Evolutionary conservation across 2,113 vertebrate genomes (phyloP), one percentile per base, ranked within the genome.

Genomic region (Australoheros scitulus): DNA sequence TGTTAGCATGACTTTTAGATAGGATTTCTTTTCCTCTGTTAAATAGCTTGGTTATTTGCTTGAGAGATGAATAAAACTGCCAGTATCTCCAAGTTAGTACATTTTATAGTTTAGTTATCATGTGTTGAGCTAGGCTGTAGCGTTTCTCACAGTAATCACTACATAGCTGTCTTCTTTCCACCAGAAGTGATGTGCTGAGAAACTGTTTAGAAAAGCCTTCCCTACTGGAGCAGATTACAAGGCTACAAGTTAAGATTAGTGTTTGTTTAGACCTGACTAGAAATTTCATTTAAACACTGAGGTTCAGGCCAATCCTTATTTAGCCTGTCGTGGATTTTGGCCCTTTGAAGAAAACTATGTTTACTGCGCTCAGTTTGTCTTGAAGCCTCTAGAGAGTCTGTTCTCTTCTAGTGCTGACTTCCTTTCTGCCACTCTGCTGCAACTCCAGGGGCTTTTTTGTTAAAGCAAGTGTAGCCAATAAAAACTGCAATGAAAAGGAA

Each of bases 381-480:
- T n/a, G 9, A 52, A 80, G 68, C 77, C 84, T 85, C 78, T 11
- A 55, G 56, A 75, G 87, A 82, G 61, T 77, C 18, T 61, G 29
- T 74, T 82, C 80, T 80, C 76, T 75, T 89, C 79, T 65, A 10
- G 24, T 57, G 59, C 20, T 81, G 68, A 89, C 76, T 79, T 80
- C 29, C 60, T 76, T 80, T 79, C 81, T 85, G 84, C 58, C 81
- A 59, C 64, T 77, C 68, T 15, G 60, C 64, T 58, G 26, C 61
- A 59, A 47, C 89, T 82, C 65, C 47, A 58, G 77, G 80, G 87
- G 81, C 63, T n/a, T 63, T 75, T 59, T 80, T 29, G 47, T 83
- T 76, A 34, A 18, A 74, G 60, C 63, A 68, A 72, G 68, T 70
- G 79, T 50, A 79, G 55, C 81, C 79, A 58, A 58, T 60, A 89